These are phyloP conservation scores for Puffinus mauretanicus DNA, from an alignment of 2,113 vertebrate genomes.

Conservation along the genomic window DNA sequence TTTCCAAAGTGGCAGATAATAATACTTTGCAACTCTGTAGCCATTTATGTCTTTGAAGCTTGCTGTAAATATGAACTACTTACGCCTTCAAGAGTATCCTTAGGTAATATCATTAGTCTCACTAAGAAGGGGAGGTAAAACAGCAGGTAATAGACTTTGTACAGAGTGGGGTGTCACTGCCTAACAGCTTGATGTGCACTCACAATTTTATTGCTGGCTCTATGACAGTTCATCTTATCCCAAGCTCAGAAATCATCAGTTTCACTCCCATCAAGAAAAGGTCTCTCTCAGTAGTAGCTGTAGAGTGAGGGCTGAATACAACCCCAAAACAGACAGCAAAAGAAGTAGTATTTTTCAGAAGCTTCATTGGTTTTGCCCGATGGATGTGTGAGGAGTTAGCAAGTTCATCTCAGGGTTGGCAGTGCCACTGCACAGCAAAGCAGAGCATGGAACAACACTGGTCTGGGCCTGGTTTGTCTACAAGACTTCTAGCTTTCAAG, in stretches of 20 bases:
- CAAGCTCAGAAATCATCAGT: background rate
- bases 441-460: background rate
- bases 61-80: background rate
- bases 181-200: background rate
- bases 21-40: background rate
- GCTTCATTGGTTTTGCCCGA: background rate
- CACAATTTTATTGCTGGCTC: background rate
- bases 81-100: background rate
- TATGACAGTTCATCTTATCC: background rate
- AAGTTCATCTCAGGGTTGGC: background rate
- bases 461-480: background rate
- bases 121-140: background rate
- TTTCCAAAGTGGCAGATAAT: slow-evolving; percentile 5
- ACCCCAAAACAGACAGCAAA: background rate
- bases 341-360: background rate
- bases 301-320: background rate
- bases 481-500: background rate
- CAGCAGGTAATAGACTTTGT: background rate
- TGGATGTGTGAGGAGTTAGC: background rate
- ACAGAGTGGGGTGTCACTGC: background rate
- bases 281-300: background rate
- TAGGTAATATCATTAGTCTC: background rate
- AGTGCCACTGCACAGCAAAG: background rate
- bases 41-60: background rate
- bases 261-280: background rate